Percentiles rank a stretch among this genome's conserved stretches.
Evolutionary conservation across 2,113 vertebrate species (phyloP).

Genomic region (Xiphorhynchus elegans): DNA sequence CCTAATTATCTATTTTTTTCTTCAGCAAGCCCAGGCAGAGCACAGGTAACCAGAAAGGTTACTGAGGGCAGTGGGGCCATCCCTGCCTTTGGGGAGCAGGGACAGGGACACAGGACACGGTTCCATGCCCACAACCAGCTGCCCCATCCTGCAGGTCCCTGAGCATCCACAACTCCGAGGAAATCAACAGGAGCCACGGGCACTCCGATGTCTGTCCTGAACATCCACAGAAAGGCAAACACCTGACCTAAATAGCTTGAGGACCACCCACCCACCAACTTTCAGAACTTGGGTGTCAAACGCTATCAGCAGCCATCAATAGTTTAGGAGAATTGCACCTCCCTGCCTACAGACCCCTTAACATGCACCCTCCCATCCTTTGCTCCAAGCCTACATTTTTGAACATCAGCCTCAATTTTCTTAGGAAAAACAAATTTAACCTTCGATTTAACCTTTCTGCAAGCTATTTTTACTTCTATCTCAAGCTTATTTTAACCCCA

Average conservation of each 20-base stretch:
- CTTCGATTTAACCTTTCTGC: slow-evolving; percentile 65
- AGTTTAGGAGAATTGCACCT: background rate
- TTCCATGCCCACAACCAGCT: background rate
- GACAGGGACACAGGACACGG: background rate
- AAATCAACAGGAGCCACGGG: background rate
- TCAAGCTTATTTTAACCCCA: slow-evolving; percentile 62
- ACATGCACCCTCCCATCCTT: background rate
- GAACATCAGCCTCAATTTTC: slow-evolving; percentile 36
- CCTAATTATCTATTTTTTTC: slow-evolving; percentile 8
- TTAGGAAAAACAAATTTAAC: slow-evolving; percentile 56
- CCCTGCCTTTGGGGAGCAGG: background rate
- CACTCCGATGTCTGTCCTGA: background rate
- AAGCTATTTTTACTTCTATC: slow-evolving; percentile 54
- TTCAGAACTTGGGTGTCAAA: slow-evolving; percentile 18
- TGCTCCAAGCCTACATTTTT: background rate
- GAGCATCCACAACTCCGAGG: background rate
- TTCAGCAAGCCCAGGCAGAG: slow-evolving; percentile 4
- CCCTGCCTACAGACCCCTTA: background rate
- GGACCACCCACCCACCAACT: background rate
- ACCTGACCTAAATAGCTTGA: background rate
- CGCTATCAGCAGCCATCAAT: slow-evolving; percentile 43
- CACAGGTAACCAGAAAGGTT: background rate
- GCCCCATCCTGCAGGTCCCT: background rate
- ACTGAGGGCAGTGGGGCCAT: background rate
- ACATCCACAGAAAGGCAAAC: background rate